Evolutionary conservation across 2,113 vertebrate species (phyloP).

Genomic region (Brienomyrus longianalis): DNA sequence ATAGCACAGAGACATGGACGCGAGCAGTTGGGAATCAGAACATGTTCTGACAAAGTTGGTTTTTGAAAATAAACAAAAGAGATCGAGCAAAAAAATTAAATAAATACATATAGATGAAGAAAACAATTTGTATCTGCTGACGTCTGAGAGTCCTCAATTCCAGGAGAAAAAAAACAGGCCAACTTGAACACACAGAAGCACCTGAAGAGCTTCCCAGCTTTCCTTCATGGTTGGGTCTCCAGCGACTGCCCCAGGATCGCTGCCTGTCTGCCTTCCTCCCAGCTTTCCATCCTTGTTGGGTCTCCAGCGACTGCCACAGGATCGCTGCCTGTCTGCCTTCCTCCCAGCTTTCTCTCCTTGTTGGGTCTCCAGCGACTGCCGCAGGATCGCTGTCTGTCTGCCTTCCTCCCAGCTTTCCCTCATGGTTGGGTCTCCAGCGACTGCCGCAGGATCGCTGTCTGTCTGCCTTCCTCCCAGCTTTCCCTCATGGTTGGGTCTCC

Average conservation of each 20-base stretch:
- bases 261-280: too few relatives aligned
- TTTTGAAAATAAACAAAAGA: not conserved
- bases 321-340: too few relatives aligned
- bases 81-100: not conserved
- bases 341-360: too few relatives aligned
- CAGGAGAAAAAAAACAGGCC: not conserved
- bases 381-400: too few relatives aligned
- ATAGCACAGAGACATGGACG: not conserved
- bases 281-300: too few relatives aligned
- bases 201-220: not conserved
- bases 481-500: not conserved
- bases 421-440: too few relatives aligned
- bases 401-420: too few relatives aligned
- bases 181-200: not conserved
- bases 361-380: too few relatives aligned
- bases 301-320: too few relatives aligned
- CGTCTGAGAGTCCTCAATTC: not conserved
- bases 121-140: not conserved
- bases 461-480: not conserved
- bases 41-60: not conserved
- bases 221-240: not conserved
- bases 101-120: not conserved
- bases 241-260: not conserved
- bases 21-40: not conserved
- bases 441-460: too few relatives aligned